These are phyloP conservation scores for Melanotaenia duboulayi DNA, from an alignment of 2,113 vertebrate species.

Conservation along the genomic window DNA sequence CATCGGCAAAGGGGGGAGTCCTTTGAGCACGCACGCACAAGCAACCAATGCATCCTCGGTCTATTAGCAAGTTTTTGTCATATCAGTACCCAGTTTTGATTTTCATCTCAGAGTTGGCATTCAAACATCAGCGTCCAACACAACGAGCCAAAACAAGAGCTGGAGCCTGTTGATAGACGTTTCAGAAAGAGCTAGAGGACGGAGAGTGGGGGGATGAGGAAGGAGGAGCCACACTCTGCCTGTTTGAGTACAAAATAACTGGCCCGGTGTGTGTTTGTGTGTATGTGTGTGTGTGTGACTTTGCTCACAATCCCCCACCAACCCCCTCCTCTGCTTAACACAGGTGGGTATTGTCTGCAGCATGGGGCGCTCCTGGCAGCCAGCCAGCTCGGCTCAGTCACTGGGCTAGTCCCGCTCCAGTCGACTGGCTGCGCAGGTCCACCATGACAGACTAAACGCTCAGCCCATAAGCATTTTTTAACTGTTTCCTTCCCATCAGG, in stretches of 20 bases:
- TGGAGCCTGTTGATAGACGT: slow-evolving; percentile 64
- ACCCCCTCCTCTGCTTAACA: slow-evolving; percentile 64
- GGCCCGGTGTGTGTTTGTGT: slow-evolving; percentile 20
- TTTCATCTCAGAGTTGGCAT: slow-evolving; percentile 45
- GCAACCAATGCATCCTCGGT: slow-evolving; percentile 17
- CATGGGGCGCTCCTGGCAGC: slow-evolving; percentile 70
- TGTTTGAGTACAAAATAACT: slow-evolving; percentile 57
- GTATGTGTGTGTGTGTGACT: background rate
- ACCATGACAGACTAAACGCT: slow-evolving; percentile 48
- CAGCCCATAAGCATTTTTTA: slow-evolving; percentile 49
- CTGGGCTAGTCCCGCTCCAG: slow-evolving; percentile 68
- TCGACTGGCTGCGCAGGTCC: slow-evolving; percentile 56
- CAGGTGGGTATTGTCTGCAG: slow-evolving; percentile 80
- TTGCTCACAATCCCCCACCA: slow-evolving; percentile 27
- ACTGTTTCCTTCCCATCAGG: slow-evolving; percentile 54
- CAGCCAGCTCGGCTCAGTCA: slow-evolving; percentile 66
- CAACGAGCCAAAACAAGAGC: slow-evolving; percentile 66
- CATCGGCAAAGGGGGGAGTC: slow-evolving; percentile 21
- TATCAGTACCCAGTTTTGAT: slow-evolving; percentile 38
- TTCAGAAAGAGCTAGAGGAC: slow-evolving; percentile 37
- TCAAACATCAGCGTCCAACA: slow-evolving; percentile 55
- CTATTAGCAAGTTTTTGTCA: slow-evolving; percentile 15
- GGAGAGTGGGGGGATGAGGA: background rate
- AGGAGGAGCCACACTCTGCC: slow-evolving; percentile 45
- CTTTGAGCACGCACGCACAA: slow-evolving; percentile 38